Conservation (phyloP, 2,797 vertebrate genomes). For the Mustela erminea region DNA sequence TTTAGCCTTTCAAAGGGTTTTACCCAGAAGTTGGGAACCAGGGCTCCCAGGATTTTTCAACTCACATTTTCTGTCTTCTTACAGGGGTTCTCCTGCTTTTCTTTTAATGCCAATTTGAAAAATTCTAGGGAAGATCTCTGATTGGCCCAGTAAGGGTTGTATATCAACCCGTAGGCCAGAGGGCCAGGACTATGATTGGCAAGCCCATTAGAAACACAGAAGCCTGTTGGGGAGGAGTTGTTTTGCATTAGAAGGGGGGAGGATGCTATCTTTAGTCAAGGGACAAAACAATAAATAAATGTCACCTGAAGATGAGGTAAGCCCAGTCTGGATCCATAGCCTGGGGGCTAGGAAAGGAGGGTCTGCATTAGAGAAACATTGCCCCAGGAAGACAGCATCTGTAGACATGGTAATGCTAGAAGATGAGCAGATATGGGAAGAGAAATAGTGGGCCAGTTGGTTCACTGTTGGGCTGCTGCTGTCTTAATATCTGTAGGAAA, state of each 20-base stretch:
- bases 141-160: neutral
- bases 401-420: neutral
- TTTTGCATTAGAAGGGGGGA: neutral
- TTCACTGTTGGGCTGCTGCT: neutral
- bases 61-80: neutral
- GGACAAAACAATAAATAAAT: neutral
- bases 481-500: neutral
- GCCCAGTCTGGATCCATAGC: neutral
- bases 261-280: neutral
- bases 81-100: neutral
- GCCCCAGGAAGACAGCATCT: neutral
- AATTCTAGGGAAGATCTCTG: neutral
- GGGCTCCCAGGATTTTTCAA: neutral
- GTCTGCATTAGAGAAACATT: conserved; percentile 44
- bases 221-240: neutral
- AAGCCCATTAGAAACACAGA: neutral
- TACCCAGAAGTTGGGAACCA: neutral
- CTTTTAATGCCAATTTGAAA: neutral
- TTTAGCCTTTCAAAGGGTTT: conserved; percentile 15
- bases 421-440: neutral
- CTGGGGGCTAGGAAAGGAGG: neutral
- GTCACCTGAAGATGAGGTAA: conserved; percentile 3
- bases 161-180: neutral
- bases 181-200: neutral
- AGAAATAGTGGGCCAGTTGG: neutral